Evolutionary conservation across 2,888 invertebrate genomes (phyloP), one percentile per base, ranked within the genome.

Genomic region (Odiellus spinosus): DNA sequence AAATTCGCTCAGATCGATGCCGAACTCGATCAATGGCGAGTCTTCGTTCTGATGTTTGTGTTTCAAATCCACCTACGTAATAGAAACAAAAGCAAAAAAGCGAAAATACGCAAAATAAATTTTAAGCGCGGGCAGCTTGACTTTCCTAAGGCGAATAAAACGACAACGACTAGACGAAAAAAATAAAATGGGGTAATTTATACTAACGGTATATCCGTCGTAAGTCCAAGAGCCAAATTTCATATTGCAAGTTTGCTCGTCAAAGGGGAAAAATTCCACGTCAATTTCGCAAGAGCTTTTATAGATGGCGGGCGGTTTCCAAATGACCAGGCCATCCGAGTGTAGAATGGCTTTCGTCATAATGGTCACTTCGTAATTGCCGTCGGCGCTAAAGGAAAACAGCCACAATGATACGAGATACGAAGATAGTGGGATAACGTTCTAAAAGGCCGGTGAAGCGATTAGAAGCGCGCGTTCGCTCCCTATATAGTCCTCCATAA

Each of bases 221-320:
- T 69, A 88, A 86, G 67, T 90, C 88, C 88, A 90, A 71, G 49
- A 64, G 75, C 87, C 87, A 73, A 87, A 83, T 68, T 83, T 83
- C 82, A 83, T 82, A 61, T 82, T 79, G 68, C 84, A 84, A 50
- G 82, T 82, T 66, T 84, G 84, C 65, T 83, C 81, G 66, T 83
- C 83, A 67, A 83, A 83, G 21, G 83, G 83, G 66, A 83, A 83
- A 67, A 81, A 83, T 67, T 82, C 82, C 54, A 83, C 82, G 70
- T 83, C 82, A 62, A 83, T 83, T 69, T 82, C 81, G 65, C 83
- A 83, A 61, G 82, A 82, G 66, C 84, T 85, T 71, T 87, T 90
- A 71, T 86, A 87, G 63, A 88, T 86, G 59, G 86, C 87, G 36
- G 88, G 88, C 47, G 88, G 88, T 61, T 85, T 83, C 85, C 86